These are phyloP conservation scores for Apodemia hepburni DNA, from an alignment of 2,888 invertebrate genomes.

Conservation along the genomic window DNA sequence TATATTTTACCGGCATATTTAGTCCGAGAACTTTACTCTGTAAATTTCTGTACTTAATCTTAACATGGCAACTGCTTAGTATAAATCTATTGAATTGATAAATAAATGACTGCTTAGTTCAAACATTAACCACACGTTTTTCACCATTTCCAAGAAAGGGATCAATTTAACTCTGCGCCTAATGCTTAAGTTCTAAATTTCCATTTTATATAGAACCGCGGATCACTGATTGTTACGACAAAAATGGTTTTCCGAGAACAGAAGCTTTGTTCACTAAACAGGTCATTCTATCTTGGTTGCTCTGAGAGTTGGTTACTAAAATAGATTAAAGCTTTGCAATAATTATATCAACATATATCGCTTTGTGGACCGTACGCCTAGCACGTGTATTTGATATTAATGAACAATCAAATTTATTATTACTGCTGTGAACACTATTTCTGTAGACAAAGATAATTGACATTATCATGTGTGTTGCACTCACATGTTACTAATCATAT, in stretches of 20 bases:
- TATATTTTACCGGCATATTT: neutral
- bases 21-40: neutral
- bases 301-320: conserved; percentile 59
- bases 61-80: neutral
- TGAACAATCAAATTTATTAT: conserved; percentile 38
- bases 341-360: conserved; percentile 71
- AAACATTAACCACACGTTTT: conserved; percentile 31
- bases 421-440: neutral
- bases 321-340: conserved; percentile 70
- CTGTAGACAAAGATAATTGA: neutral
- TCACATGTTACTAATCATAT: too few species aligned
- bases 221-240: conserved; percentile 40
- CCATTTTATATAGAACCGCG: conserved; percentile 45
- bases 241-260: conserved; percentile 42
- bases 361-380: conserved; percentile 51
- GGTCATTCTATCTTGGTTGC: conserved; percentile 45
- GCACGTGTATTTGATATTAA: conserved; percentile 39
- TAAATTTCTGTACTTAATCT: neutral
- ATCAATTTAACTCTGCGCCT: conserved; percentile 45
- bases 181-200: conserved; percentile 36
- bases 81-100: conserved; percentile 5
- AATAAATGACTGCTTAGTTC: conserved; percentile 16
- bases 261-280: conserved; percentile 34
- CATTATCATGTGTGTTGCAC: too few species aligned
- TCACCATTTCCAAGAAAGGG: conserved; percentile 41